Conservation (phyloP, 2,888 invertebrate species). For the Cheiracanthium punctorium region DNA sequence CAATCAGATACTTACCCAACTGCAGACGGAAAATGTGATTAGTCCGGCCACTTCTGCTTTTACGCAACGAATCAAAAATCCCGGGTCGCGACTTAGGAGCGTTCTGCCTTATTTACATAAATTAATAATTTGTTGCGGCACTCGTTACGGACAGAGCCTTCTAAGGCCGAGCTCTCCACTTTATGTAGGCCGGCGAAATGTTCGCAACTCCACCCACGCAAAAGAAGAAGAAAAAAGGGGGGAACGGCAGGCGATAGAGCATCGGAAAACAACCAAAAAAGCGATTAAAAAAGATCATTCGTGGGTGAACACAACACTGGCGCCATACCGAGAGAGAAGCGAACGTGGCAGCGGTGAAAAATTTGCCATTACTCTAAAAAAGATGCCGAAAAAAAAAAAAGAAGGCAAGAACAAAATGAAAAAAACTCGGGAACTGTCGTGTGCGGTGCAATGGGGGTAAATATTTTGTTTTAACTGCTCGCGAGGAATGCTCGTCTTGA, state of each 20-base stretch:
- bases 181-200: conserved; percentile 47
- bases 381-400: neutral
- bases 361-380: conserved; percentile 33
- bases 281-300: conserved; percentile 17
- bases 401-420: conserved; percentile 6
- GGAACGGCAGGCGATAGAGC: neutral
- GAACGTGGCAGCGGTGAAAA: conserved; percentile 40
- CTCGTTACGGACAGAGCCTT: conserved; percentile 39
- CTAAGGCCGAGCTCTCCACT: conserved; percentile 51
- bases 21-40: neutral
- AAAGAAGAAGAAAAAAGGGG: neutral
- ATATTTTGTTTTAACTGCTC: conserved; percentile 17
- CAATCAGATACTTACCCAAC: neutral
- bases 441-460: conserved; percentile 18
- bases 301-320: conserved; percentile 31
- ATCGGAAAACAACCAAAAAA: conserved; percentile 11
- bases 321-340: conserved; percentile 20
- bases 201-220: conserved; percentile 25
- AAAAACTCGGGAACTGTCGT: neutral
- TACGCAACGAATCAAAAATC: conserved; percentile 24
- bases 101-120: conserved; percentile 14
- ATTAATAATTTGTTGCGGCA: conserved; percentile 29
- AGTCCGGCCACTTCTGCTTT: conserved; percentile 1
- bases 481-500: neutral
- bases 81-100: neutral